These are phyloP conservation scores for Spheniscus mendiculus DNA, from an alignment of 2,113 vertebrate genomes.

Conservation along the genomic window DNA sequence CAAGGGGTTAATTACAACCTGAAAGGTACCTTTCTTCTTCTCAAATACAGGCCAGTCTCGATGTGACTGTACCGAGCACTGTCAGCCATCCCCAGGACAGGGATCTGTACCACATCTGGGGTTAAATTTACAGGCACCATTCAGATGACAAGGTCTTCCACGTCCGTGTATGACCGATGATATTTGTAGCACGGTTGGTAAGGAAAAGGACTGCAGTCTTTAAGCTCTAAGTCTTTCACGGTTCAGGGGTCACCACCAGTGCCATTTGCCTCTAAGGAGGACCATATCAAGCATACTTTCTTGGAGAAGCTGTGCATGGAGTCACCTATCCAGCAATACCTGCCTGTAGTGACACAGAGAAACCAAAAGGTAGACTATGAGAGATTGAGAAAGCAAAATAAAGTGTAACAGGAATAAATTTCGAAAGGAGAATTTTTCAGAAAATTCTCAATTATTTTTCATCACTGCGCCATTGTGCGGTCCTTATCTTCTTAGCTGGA, in stretches of 20 bases:
- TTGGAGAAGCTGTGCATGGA: neutral
- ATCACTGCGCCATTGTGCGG: neutral
- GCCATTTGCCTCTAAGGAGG: neutral
- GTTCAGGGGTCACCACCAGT: neutral
- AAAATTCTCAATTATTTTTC: neutral
- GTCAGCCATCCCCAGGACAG: neutral
- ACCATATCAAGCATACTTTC: neutral
- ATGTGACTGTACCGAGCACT: neutral
- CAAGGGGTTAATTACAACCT: neutral
- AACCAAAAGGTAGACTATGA: neutral
- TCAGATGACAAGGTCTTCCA: neutral
- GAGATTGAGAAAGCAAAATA: neutral
- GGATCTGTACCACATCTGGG: too few relatives aligned
- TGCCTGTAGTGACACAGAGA: neutral
- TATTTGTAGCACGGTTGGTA: neutral
- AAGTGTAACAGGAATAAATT: neutral
- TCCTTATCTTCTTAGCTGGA: neutral
- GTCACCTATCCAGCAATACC: neutral
- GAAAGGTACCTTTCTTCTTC: neutral
- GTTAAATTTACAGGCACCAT: neutral
- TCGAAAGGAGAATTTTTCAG: neutral
- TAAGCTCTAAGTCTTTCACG: neutral
- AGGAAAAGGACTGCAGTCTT: neutral
- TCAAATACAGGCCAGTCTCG: neutral
- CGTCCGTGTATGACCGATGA: accelerated